Evolutionary conservation across 1,140 invertebrate genomes (phyloP).

Genomic region (Eulimnadia texana): DNA sequence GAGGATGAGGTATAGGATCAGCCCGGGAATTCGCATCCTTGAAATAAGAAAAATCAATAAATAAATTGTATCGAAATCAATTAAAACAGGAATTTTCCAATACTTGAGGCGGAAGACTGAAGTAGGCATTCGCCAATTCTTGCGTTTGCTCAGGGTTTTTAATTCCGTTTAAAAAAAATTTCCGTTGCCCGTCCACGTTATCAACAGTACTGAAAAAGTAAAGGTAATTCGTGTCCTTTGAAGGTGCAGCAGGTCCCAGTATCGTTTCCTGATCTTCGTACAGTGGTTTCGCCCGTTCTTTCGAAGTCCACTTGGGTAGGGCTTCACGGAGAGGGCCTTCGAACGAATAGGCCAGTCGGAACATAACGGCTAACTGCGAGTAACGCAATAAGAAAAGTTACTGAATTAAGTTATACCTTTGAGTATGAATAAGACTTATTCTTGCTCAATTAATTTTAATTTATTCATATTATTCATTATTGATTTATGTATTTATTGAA

Average conservation of each 20-base stretch:
- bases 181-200: not conserved
- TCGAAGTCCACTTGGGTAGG: not conserved
- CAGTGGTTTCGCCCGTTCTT: not conserved
- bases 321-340: not conserved
- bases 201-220: not conserved
- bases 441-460: too few relatives aligned
- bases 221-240: too few relatives aligned
- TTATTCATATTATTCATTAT: too few relatives aligned
- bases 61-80: not conserved
- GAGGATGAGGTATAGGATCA: not conserved
- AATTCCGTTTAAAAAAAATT: not conserved
- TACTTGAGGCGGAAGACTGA: not conserved
- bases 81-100: not conserved
- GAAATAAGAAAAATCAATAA: not conserved
- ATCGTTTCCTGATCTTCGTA: too few relatives aligned
- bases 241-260: too few relatives aligned
- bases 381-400: too few relatives aligned
- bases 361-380: not conserved
- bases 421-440: too few relatives aligned
- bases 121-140: not conserved
- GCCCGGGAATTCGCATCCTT: not conserved
- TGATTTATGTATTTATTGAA: too few relatives aligned
- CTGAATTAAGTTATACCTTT: too few relatives aligned
- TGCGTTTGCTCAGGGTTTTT: not conserved
- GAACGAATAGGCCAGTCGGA: not conserved